Percentiles rank a stretch among this genome's conserved stretches.
Conservation (phyloP, 2,888 invertebrate species). For the Julus scanicus region DNA sequence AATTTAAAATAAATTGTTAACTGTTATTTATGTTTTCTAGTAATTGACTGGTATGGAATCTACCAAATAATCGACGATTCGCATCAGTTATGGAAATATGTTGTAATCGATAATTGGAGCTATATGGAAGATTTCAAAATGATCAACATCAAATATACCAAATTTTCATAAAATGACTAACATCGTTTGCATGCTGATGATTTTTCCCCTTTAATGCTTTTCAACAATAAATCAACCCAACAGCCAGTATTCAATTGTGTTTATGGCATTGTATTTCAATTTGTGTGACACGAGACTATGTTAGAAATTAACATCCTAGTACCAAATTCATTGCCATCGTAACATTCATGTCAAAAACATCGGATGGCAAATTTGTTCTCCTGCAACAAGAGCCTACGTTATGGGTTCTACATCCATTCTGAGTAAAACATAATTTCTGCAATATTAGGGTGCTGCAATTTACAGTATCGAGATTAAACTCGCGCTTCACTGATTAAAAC, state of each 20-base stretch:
- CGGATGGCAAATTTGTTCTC: not conserved
- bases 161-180: no score
- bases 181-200: not conserved
- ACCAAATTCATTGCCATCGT: constrained; percentile 12
- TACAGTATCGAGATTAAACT: constrained; percentile 40
- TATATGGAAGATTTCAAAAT: no score
- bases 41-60: no score
- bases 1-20: no score
- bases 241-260: not conserved
- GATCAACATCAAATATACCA: no score
- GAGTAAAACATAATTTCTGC: constrained; percentile 1
- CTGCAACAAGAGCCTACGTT: not conserved
- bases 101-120: no score
- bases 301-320: not conserved
- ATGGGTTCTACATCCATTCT: not conserved
- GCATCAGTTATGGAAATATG: no score
- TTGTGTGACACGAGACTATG: not conserved
- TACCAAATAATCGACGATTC: no score
- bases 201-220: not conserved
- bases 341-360: constrained; percentile 34
- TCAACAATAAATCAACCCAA: not conserved
- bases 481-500: constrained; percentile 35
- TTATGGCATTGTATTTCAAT: not conserved
- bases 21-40: no score
- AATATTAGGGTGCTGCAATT: constrained; percentile 7